Conservation (phyloP, 2,888 invertebrate genomes). For the Epinotia nisella region DNA sequence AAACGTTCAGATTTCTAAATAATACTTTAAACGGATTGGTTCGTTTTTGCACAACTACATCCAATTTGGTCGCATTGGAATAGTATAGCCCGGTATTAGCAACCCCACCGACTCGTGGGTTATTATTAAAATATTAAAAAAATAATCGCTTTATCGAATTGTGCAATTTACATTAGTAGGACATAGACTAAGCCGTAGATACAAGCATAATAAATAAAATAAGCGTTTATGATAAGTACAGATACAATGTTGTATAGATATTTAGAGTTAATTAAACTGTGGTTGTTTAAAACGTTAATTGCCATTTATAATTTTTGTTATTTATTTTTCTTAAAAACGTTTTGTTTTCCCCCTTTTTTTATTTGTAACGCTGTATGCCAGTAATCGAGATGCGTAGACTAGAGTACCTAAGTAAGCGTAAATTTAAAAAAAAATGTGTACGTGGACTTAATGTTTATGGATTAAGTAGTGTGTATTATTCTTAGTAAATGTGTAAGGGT, state of each 20-base stretch:
- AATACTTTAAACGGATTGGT: not conserved
- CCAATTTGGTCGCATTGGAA: slow-evolving; percentile 2
- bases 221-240: slow-evolving; percentile 50
- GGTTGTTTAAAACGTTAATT: slow-evolving; percentile 60
- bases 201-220: slow-evolving; percentile 67
- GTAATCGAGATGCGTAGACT: slow-evolving; percentile 72
- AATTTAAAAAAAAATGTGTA: slow-evolving; percentile 67
- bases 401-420: slow-evolving; percentile 55
- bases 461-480: slow-evolving; percentile 72
- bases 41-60: not conserved
- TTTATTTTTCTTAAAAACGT: slow-evolving; percentile 80
- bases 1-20: not conserved
- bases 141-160: slow-evolving; percentile 81
- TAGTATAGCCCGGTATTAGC: slow-evolving; percentile 23
- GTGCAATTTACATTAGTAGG: slow-evolving; percentile 83
- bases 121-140: slow-evolving; percentile 48
- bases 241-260: slow-evolving; percentile 67
- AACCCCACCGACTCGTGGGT: slow-evolving; percentile 37
- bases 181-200: slow-evolving; percentile 70
- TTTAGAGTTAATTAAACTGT: slow-evolving; percentile 51
- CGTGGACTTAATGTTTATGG: slow-evolving; percentile 69
- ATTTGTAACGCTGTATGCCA: slow-evolving; percentile 74
- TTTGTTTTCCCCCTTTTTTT: slow-evolving; percentile 63
- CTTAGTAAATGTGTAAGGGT: slow-evolving; percentile 78
- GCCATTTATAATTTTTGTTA: slow-evolving; percentile 77